Conservation (phyloP, 92 coral and sea anemone species). For the Nematostella vectensis region DNA sequence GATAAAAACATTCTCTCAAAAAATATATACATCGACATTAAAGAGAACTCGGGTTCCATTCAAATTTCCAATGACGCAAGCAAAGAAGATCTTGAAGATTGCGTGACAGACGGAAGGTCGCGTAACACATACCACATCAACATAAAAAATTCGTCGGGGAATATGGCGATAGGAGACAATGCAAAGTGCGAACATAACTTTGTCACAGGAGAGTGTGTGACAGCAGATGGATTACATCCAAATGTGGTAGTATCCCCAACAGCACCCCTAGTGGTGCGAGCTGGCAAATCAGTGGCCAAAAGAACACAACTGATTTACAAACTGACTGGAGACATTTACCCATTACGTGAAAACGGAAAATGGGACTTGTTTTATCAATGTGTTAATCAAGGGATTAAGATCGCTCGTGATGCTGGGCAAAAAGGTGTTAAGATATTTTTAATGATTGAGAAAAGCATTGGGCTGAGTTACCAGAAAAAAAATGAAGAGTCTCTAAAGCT, state of each 20-base stretch:
- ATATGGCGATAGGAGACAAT: slow-evolving; percentile 4
- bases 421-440: slow-evolving; percentile 13
- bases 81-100: no score
- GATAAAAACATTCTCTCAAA: no score
- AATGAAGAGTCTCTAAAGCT: slow-evolving; percentile 9
- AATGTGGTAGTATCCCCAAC: slow-evolving; percentile 2
- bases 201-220: slow-evolving; percentile 1
- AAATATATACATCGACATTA: no score
- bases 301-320: slow-evolving; percentile 4
- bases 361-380: slow-evolving; percentile 22
- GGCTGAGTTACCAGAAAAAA: slow-evolving; percentile 34
- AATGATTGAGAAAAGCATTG: slow-evolving; percentile 34
- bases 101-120: no score
- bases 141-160: slow-evolving; percentile 9
- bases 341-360: slow-evolving; percentile 55
- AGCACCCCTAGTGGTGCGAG: not conserved
- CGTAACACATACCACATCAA: no score
- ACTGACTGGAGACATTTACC: slow-evolving; percentile 29
- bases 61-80: no score
- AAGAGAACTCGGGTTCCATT: no score
- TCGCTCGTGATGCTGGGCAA: not conserved
- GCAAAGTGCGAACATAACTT: not conserved
- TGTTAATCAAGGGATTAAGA: not conserved
- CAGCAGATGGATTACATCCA: slow-evolving; percentile 3
- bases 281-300: slow-evolving; percentile 1